Evolutionary conservation across 2,888 invertebrate genomes (phyloP).

Genomic region (Neelides folsomi): DNA sequence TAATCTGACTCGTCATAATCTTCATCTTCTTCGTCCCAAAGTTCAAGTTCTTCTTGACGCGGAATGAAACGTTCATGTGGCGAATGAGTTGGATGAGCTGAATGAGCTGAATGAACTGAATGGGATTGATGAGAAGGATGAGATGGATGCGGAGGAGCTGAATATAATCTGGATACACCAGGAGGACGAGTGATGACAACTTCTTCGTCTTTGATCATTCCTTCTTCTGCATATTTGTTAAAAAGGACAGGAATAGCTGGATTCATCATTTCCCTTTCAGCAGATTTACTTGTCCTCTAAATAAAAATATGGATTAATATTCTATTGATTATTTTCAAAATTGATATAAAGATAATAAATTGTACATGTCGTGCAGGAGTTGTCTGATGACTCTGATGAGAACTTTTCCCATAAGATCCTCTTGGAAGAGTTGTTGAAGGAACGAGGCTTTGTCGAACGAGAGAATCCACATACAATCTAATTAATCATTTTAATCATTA

Average conservation of each 20-base stretch:
- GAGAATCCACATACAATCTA: too few species aligned
- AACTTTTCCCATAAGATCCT: too few species aligned
- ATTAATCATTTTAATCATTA: too few species aligned
- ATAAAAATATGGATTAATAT: background rate
- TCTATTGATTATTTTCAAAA: too few species aligned
- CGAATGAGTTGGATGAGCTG: too few species aligned
- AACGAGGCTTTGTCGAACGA: slow-evolving; percentile 1
- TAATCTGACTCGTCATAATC: slow-evolving; percentile 43
- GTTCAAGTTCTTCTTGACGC: slow-evolving; percentile 45
- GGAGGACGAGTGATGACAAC: slow-evolving; percentile 5
- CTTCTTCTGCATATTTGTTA: slow-evolving; percentile 50
- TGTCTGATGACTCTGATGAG: too few species aligned
- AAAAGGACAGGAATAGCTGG: slow-evolving; percentile 46
- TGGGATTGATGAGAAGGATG: too few species aligned
- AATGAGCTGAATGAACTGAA: slow-evolving; percentile 11
- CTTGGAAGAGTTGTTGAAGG: background rate
- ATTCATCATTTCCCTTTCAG: slow-evolving; percentile 24
- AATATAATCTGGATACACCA: slow-evolving; percentile 20
- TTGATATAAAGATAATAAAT: too few species aligned
- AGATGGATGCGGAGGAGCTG: slow-evolving; percentile 24
- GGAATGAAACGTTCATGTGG: background rate
- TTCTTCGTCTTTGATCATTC: slow-evolving; percentile 10
- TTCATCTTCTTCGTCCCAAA: slow-evolving; percentile 38
- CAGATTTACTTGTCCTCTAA: slow-evolving; percentile 29
- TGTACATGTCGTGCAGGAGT: too few species aligned